Conservation (phyloP, 2,113 vertebrate species). For the Leptobrachium leishanense region DNA sequence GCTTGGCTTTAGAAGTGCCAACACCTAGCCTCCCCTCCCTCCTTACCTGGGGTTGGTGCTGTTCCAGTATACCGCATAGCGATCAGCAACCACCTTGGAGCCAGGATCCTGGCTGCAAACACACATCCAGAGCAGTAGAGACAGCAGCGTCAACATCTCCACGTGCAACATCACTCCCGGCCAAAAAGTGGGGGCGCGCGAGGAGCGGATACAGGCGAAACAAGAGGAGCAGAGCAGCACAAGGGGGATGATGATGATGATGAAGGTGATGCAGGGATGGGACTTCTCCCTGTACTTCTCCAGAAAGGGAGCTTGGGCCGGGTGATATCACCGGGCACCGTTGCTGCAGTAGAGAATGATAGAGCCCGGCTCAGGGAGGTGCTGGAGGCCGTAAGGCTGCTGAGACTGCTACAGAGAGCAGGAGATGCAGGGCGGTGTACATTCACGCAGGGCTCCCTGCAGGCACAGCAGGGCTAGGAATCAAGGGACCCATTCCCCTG, state of each 20-base stretch:
- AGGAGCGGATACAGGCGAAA: constrained; percentile 34
- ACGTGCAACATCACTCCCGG: constrained; percentile 89
- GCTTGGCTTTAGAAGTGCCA: constrained; percentile 14
- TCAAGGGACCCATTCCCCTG: constrained; percentile 62
- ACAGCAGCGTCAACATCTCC: constrained; percentile 90
- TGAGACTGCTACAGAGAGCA: constrained; percentile 53
- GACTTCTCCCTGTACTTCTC: background rate
- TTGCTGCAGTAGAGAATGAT: constrained; percentile 41
- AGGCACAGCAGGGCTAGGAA: constrained; percentile 45
- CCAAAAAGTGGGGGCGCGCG: constrained; percentile 51
- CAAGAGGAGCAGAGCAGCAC: constrained; percentile 42
- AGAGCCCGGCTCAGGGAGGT: constrained; percentile 53
- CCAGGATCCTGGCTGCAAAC: constrained; percentile 91
- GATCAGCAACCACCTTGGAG: constrained; percentile 94
- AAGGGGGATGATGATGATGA: background rate
- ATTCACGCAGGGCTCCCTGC: constrained; percentile 62
- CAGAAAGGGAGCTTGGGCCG: background rate
- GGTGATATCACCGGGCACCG: constrained; percentile 16
- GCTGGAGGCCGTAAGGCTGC: constrained; percentile 51
- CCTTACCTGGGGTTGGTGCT: constrained; percentile 90
- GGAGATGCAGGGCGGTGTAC: constrained; percentile 59
- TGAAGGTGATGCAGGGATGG: constrained; percentile 10
- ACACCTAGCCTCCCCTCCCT: constrained; percentile 10
- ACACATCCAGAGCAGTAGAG: constrained; percentile 90
- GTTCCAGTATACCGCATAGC: constrained; percentile 98